Conservation (phyloP, 1,140 invertebrate genomes). For the Dreissena polymorpha region DNA sequence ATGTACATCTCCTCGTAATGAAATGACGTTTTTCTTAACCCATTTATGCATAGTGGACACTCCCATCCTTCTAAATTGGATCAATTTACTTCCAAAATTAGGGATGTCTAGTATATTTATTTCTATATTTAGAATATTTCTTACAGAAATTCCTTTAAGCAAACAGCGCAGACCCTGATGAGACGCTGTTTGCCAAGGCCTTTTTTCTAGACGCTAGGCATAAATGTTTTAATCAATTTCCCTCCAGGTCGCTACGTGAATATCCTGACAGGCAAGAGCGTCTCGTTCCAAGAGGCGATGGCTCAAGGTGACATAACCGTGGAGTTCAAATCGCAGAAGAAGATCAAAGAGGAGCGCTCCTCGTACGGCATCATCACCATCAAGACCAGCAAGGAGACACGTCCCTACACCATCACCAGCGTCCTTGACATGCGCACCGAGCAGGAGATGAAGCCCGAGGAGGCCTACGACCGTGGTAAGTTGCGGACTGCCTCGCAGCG, state of each 20-base stretch:
- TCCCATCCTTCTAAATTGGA: too few species aligned
- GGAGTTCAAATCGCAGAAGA: constrained; percentile 71
- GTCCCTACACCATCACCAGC: constrained; percentile 71
- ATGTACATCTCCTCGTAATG: too few species aligned
- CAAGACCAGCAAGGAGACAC: constrained; percentile 71
- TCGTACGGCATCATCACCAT: constrained; percentile 77
- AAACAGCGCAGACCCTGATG: too few species aligned
- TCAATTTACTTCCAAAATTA: too few species aligned
- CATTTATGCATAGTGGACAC: too few species aligned
- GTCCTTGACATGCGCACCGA: constrained; percentile 71
- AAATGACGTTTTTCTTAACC: too few species aligned
- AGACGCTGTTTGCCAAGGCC: too few species aligned
- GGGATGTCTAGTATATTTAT: too few species aligned
- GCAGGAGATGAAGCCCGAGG: constrained; percentile 60
- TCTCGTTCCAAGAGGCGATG: constrained; percentile 82
- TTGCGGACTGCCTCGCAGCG: neutral
- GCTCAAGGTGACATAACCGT: constrained; percentile 80
- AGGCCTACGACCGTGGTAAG: constrained; percentile 49
- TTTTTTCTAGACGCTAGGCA: too few species aligned
- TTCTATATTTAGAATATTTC: too few species aligned
- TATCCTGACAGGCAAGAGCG: constrained; percentile 62
- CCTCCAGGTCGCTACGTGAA: constrained; percentile 65
- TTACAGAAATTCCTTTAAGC: too few species aligned
- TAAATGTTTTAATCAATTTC: too few species aligned
- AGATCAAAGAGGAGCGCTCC: constrained; percentile 71